Percentiles rank a stretch among this genome's conserved stretches.
Evolutionary conservation across 2,797 vertebrate genomes (phyloP).

Genomic region (Coregonus sp.): DNA sequence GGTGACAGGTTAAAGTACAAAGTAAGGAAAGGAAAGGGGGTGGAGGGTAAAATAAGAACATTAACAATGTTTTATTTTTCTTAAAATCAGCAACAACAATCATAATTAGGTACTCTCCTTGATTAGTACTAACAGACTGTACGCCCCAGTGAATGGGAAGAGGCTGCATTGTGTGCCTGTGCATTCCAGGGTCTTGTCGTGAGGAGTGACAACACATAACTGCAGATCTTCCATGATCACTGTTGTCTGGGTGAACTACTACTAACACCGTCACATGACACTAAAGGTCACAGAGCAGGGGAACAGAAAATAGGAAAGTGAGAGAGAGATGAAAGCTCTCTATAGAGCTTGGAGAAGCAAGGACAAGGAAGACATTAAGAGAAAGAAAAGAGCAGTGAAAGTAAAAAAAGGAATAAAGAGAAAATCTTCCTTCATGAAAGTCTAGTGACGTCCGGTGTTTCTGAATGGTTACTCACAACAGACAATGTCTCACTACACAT

Average conservation of each 20-base stretch:
- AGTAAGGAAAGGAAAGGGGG: conserved; percentile 40
- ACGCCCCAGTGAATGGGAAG: background rate
- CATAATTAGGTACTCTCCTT: background rate
- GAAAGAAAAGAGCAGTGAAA: background rate
- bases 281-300: background rate
- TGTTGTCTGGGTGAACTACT: conserved; percentile 11
- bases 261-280: conserved; percentile 31
- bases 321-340: background rate
- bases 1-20: conserved; percentile 51
- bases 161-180: background rate
- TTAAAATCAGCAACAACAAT: background rate
- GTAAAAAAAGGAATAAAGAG: background rate
- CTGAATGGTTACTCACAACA: conserved; percentile 21
- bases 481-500: background rate
- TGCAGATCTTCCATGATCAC: conserved; percentile 1
- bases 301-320: background rate
- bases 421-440: background rate
- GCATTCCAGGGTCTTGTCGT: background rate
- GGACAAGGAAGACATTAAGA: background rate
- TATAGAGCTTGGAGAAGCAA: background rate
- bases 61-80: background rate
- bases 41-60: conserved; percentile 67
- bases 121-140: no score
- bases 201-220: background rate
- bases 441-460: background rate